Conservation (phyloP, 2,113 vertebrate genomes). For the Antechinus flavipes region DNA sequence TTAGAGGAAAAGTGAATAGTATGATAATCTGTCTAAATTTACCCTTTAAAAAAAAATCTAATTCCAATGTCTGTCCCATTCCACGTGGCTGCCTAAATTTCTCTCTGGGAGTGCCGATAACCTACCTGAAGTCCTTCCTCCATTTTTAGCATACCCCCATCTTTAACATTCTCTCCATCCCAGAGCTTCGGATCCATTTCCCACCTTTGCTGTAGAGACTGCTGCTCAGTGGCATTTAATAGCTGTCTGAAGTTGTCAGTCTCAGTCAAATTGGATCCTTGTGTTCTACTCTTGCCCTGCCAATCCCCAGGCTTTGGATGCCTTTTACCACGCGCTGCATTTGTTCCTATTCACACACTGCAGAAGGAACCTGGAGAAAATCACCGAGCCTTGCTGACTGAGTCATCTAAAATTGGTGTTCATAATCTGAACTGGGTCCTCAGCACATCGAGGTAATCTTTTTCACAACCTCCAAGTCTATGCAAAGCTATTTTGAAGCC, state of each 20-base stretch:
- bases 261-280: background rate
- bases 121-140: background rate
- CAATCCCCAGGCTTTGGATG: background rate
- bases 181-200: background rate
- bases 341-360: background rate
- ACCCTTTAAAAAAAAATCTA: background rate
- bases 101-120: background rate
- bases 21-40: background rate
- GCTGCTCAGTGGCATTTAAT: background rate
- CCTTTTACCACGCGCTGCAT: background rate
- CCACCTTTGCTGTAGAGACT: background rate
- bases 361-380: background rate
- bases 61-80: background rate
- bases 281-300: background rate
- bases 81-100: background rate
- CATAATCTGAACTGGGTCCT: background rate
- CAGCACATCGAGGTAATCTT: background rate
- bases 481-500: background rate
- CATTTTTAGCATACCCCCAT: background rate
- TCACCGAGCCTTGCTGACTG: background rate
- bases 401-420: background rate
- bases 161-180: background rate
- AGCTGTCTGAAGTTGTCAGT: background rate
- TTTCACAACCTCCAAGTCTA: background rate
- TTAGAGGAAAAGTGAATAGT: background rate